These are phyloP conservation scores for Rhinichthys osculus DNA, from an alignment of 2,797 vertebrate species.

Conservation along the genomic window DNA sequence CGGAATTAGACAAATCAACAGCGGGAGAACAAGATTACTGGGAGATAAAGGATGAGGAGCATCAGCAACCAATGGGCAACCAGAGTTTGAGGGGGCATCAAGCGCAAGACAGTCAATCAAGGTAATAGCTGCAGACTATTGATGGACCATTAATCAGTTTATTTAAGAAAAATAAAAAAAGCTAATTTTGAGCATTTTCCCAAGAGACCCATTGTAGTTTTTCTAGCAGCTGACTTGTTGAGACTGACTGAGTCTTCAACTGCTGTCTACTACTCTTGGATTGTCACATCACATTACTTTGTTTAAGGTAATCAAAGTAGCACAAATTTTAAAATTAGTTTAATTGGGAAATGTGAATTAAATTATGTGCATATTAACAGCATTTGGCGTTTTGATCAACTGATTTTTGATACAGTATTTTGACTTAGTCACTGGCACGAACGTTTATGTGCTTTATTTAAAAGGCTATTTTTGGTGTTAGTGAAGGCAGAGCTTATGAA, in stretches of 20 bases:
- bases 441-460: constrained; percentile 75
- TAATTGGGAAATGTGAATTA: constrained; percentile 23
- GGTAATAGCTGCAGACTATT: constrained; percentile 63
- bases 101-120: constrained; percentile 74
- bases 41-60: constrained; percentile 70
- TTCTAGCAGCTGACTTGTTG: constrained; percentile 28
- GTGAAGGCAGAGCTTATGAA: constrained; percentile 71
- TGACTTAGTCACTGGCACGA: constrained; percentile 57
- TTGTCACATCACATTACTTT: constrained; percentile 15
- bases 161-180: constrained; percentile 14
- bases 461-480: constrained; percentile 78
- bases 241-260: constrained; percentile 24
- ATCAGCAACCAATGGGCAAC: constrained; percentile 71
- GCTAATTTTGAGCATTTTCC: neutral
- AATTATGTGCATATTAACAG: constrained; percentile 35
- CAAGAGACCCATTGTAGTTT: constrained; percentile 33
- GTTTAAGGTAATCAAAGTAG: constrained; percentile 28
- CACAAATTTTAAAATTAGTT: constrained; percentile 4
- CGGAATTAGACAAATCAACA: constrained; percentile 63
- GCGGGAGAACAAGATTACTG: constrained; percentile 72
- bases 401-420: constrained; percentile 22
- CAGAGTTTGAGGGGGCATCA: constrained; percentile 77
- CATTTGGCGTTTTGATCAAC: constrained; percentile 26
- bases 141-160: constrained; percentile 12
- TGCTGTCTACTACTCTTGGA: constrained; percentile 29